Conservation (phyloP, 2,888 invertebrate species). For the Drosophila prolongata region DNA sequence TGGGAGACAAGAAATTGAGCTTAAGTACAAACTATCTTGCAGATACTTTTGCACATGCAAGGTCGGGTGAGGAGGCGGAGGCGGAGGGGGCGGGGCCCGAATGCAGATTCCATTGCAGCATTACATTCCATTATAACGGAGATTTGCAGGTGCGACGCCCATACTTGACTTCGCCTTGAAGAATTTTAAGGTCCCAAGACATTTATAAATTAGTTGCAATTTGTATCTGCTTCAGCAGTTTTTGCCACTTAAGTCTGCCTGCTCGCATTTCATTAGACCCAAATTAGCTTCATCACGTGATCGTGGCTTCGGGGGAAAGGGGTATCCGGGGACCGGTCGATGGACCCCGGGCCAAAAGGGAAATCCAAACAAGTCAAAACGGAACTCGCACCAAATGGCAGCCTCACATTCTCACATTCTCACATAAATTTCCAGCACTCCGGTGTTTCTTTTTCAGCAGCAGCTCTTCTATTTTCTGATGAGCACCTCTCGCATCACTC, state of each 20-base stretch:
- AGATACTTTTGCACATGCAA: constrained; percentile 29
- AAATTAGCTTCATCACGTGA: constrained; percentile 67
- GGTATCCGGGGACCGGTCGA: neutral
- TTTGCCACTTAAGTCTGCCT: constrained; percentile 22
- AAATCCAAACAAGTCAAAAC: constrained; percentile 61
- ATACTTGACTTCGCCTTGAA: constrained; percentile 9
- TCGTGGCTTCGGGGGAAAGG: constrained; percentile 6
- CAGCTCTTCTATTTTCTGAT: constrained; percentile 36
- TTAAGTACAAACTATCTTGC: constrained; percentile 10
- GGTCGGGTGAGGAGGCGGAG: constrained; percentile 20
- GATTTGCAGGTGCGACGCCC: constrained; percentile 30
- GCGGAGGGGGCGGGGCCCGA: neutral
- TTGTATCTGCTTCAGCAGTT: constrained; percentile 55
- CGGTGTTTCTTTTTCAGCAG: constrained; percentile 12
- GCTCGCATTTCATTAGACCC: constrained; percentile 62
- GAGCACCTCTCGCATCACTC: constrained; percentile 23
- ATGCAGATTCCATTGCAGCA: constrained; percentile 37
- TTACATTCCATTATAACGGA: constrained; percentile 64
- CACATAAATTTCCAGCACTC: constrained; percentile 68
- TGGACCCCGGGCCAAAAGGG: constrained; percentile 29
- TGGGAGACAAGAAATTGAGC: constrained; percentile 30
- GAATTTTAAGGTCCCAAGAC: constrained; percentile 24
- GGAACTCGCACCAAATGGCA: constrained; percentile 77
- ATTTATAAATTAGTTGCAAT: constrained; percentile 67
- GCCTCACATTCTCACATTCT: constrained; percentile 65